Evolutionary conservation across 37 sponge, comb jelly and placozoan genomes (phyloP).

Genomic region (Spongilla lacustris): DNA sequence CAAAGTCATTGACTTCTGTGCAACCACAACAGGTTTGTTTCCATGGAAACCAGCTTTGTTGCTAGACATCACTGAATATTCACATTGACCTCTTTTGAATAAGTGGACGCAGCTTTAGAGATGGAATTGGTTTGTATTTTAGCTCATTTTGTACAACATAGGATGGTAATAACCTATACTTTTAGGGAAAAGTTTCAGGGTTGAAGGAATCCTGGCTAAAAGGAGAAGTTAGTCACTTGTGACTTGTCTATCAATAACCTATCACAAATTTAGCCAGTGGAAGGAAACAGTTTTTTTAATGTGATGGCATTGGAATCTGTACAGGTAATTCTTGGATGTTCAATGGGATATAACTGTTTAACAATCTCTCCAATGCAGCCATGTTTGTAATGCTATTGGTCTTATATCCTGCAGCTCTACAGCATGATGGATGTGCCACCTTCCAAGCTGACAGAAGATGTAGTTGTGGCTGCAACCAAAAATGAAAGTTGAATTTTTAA

Average conservation of each 20-base stretch:
- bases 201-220: background rate
- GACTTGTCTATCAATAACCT: background rate
- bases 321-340: background rate
- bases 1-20: background rate
- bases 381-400: background rate
- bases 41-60: no score
- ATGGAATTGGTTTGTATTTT: background rate
- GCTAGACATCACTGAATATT: background rate
- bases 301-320: background rate
- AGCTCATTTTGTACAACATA: background rate
- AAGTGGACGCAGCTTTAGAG: background rate
- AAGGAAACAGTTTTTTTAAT: background rate
- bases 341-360: background rate
- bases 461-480: background rate
- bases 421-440: background rate
- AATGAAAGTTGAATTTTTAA: background rate
- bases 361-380: background rate
- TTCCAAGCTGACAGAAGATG: background rate
- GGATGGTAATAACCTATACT: background rate
- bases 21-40: background rate
- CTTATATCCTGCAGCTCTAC: background rate
- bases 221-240: background rate
- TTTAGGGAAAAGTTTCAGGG: background rate
- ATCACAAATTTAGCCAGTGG: background rate
- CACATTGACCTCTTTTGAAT: background rate